Conservation (phyloP, 1,140 invertebrate species). For the Anadara kagoshimensis region DNA sequence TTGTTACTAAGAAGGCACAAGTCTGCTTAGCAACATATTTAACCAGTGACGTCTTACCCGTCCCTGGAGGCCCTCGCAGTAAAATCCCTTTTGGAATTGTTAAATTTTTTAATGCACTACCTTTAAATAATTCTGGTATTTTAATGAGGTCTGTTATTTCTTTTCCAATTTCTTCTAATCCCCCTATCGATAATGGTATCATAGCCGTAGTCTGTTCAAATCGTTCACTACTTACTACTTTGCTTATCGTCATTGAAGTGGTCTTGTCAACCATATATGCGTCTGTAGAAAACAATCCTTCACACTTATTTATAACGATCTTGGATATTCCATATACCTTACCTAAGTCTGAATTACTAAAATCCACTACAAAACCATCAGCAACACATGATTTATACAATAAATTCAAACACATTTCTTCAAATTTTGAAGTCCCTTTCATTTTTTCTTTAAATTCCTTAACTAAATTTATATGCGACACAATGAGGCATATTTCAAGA, state of each 20-base stretch:
- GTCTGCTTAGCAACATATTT: constrained; percentile 49
- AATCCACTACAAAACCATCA: constrained; percentile 41
- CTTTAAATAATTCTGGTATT: constrained; percentile 35
- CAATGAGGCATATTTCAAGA: constrained; percentile 18
- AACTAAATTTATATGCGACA: constrained; percentile 33
- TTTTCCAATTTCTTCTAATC: constrained; percentile 47
- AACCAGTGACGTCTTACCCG: constrained; percentile 68
- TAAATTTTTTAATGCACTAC: constrained; percentile 25
- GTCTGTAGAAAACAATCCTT: background rate
- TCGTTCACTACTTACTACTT: constrained; percentile 54
- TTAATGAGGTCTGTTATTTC: constrained; percentile 55
- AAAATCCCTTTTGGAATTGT: constrained; percentile 52
- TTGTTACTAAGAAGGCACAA: constrained; percentile 52
- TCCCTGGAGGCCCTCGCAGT: constrained; percentile 66
- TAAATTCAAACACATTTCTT: constrained; percentile 46
- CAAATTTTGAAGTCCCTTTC: constrained; percentile 11
- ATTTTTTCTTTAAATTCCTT: constrained; percentile 30
- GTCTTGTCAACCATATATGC: constrained; percentile 33
- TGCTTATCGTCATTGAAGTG: constrained; percentile 44
- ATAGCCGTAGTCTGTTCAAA: constrained; percentile 36
- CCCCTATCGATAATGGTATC: constrained; percentile 41
- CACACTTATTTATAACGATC: constrained; percentile 41
- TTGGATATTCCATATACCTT: constrained; percentile 49
- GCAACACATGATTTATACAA: constrained; percentile 47
- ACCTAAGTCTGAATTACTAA: constrained; percentile 39